Base-by-base conservation (phyloP, 2,797 vertebrate genomes). In the Falco columbarius region DNA sequence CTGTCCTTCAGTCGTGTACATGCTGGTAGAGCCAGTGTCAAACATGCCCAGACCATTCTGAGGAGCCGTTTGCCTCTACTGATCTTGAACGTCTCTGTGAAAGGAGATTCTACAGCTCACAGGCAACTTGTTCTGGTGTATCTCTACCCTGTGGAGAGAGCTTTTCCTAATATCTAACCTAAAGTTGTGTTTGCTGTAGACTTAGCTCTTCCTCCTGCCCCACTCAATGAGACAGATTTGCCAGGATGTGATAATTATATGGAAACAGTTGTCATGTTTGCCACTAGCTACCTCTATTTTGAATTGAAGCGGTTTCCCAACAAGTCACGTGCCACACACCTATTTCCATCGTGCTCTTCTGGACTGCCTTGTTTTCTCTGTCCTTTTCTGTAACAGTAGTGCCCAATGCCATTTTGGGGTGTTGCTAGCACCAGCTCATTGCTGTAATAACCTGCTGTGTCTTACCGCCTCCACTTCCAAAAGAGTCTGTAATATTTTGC, bases 261-360 rank as follows among this genome's bases (percentile, higher is more conserved):
- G 12, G 49, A 93, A 67, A 23, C 7, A 68, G 12, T 36, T 71
- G 15, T 30, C 12, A 9, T n/a, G 9, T 49, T 93, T 29, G 47
- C 89, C 19, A 32, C 13, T 30, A n/a, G 19, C 40, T 59, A 6
- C 42, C 29, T 54, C 14, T 27, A 55, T 23, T 47, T 63, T 29
- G 42, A 42, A 29, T 65, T 91, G 7, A 36, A 88, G 27, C 22
- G 30, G 27, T 95, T 87, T 80, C 72, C 21, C 23, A 59, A 0
- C 85, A 58, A 54, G 32, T 44, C 0, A 0, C 30, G 15, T 5
- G 1, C 22, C n/a, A 8, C 4, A 4, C 0, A 1, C 18, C 30
- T 61, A 18, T 26, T 86, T 61, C 26, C 29, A 4, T 70, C 1
- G 2, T 36, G 26, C 36, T 72, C 11, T 81, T 70, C 76, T 67